Evolutionary conservation across 1,140 invertebrate species (phyloP).

Genomic region (Eufriesea mexicana): DNA sequence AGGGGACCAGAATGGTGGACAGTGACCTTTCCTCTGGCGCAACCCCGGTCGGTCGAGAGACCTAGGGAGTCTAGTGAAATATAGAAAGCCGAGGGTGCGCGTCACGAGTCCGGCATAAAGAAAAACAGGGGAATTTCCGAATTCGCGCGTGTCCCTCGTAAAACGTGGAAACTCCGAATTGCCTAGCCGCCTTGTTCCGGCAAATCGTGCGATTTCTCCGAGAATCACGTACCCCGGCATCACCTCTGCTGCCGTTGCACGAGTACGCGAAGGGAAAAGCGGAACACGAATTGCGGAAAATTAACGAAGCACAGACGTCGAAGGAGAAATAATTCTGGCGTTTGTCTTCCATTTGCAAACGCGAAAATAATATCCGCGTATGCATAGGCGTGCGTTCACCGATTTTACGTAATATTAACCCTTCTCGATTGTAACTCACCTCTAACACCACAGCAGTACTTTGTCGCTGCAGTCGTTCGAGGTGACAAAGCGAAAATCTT

Average conservation of each 20-base stretch:
- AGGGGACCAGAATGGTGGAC: too few relatives aligned
- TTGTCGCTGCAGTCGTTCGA: too few relatives aligned
- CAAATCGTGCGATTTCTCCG: slow-evolving; percentile 40
- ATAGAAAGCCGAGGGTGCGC: background rate
- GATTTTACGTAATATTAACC: too few relatives aligned
- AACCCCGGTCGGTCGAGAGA: too few relatives aligned
- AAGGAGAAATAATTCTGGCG: background rate
- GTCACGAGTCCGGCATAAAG: slow-evolving; percentile 1
- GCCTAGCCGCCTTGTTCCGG: background rate
- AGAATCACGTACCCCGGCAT: slow-evolving; percentile 22
- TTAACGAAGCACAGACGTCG: background rate
- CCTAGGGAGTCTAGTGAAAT: background rate
- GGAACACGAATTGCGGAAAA: background rate
- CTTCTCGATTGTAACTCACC: too few relatives aligned
- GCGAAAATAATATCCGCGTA: too few relatives aligned
- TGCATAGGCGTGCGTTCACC: too few relatives aligned
- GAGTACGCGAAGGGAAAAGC: background rate
- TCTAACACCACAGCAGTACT: too few relatives aligned
- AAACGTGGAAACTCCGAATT: slow-evolving; percentile 49
- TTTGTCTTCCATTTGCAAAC: background rate
- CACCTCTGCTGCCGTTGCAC: background rate
- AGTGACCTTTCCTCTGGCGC: too few relatives aligned
- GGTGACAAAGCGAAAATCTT: too few relatives aligned
- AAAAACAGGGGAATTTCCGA: slow-evolving; percentile 20
- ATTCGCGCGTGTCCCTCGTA: slow-evolving; percentile 41